Evolutionary conservation across 2,888 invertebrate species (phyloP).

Genomic region (Caenorhabditis afra): DNA sequence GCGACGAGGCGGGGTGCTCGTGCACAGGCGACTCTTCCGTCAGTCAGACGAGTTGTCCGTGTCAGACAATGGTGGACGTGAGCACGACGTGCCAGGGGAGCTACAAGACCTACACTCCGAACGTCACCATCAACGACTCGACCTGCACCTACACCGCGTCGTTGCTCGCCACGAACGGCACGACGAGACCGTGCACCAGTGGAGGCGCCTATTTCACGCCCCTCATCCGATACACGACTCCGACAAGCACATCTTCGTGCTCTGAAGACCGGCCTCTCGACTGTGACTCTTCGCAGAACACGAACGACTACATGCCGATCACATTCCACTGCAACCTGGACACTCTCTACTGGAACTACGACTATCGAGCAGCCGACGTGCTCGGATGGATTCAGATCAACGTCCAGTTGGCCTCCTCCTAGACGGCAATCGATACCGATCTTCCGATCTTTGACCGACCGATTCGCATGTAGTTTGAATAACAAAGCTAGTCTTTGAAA

Average conservation of each 20-base stretch:
- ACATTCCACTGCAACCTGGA: slow-evolving; percentile 3
- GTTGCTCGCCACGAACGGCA: background rate
- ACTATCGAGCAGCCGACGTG: background rate
- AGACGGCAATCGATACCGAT: too few relatives aligned
- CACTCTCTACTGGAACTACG: background rate
- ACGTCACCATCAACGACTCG: slow-evolving; percentile 1
- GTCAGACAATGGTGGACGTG: background rate
- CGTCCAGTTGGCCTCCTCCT: background rate
- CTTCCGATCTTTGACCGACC: too few relatives aligned
- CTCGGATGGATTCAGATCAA: slow-evolving; percentile 19
- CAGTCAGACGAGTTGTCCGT: slow-evolving; percentile 1
- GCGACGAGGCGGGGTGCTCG: background rate
- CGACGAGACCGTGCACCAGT: slow-evolving; percentile 5
- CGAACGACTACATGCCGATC: background rate
- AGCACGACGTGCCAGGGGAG: background rate
- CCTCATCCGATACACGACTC: slow-evolving; percentile 5
- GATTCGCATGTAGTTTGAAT: too few relatives aligned
- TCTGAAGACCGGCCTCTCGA: slow-evolving; percentile 2
- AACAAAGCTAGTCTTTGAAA: too few relatives aligned
- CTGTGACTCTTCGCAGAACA: background rate
- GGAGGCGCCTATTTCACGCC: slow-evolving; percentile 2
- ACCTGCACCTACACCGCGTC: slow-evolving; percentile 2
- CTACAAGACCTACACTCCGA: background rate
- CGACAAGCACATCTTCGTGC: background rate
- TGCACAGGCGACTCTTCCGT: slow-evolving; percentile 1